Evolutionary conservation across 2,113 vertebrate genomes (phyloP), one percentile per base, ranked within the genome.

Genomic region (Crocuta crocuta): DNA sequence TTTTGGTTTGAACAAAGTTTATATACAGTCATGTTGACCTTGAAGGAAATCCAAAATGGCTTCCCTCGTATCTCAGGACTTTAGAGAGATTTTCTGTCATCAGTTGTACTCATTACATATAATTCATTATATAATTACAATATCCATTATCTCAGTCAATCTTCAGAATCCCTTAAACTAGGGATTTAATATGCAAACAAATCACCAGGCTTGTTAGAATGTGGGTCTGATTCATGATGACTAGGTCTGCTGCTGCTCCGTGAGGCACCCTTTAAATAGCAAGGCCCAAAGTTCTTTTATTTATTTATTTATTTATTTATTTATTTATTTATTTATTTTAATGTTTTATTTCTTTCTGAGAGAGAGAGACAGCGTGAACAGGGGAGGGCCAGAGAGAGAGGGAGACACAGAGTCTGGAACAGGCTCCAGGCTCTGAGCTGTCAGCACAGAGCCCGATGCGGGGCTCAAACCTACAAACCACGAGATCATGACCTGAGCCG

Each of bases 211-310:
- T 73, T 63, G 16, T 28, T 71, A 48, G 66, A 81, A 71, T 15
- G 33, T 70, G 28, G 21, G 39, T 21, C 53, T 19, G 43, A 61
- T 61, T n/a, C 53, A 23, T 43, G 45, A 55, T 35, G 85, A 35
- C 26, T 61, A 26, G 58, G 11, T 11, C 66, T 35, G 45, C 2
- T 3, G 3, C 15, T 26, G 15, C 15, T 74, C 48, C 0, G 0
- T 7, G 13, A 61, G 26, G 15, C 8, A 53, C 61, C 23, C 45
- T 33, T 55, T 53, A 78, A 78, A 21, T 17, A 86, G n/a, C 9
- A 43, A 68, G 71, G 5, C 28, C 33, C n/a, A 17, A 43, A 78
- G 26, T 16, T 24, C n/a, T 15, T 24, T 63, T 63, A 39, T 39
- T 39, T 39, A 39, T 39, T 39, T 39, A 39, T 39, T 39, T 39